phyloP scores from a whole-genome alignment of 2,113 vertebrate species.

The Cavia aperea region DNA sequence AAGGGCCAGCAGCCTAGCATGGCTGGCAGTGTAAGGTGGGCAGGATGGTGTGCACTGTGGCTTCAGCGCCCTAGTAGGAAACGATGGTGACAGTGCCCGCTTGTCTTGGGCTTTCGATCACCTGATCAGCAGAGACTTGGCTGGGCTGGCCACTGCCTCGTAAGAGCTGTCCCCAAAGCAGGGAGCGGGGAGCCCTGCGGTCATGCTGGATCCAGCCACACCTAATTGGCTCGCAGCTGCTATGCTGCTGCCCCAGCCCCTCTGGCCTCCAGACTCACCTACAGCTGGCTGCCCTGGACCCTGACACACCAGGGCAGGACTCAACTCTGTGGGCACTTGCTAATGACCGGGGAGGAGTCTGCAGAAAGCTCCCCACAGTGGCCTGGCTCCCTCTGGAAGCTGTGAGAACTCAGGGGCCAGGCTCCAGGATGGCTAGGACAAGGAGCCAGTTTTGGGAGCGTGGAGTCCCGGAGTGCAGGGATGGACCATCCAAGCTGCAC shows the following conservation, averaged over 20 bases:
- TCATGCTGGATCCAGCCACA: background rate
- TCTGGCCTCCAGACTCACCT: background rate
- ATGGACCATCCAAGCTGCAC: background rate
- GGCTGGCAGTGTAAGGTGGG: background rate
- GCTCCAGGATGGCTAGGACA: background rate
- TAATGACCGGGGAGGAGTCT: background rate
- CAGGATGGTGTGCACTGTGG: background rate
- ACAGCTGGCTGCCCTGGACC: background rate
- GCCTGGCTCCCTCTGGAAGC: background rate
- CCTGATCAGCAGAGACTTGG: slow-evolving; percentile 8
- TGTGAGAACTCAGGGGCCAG: background rate
- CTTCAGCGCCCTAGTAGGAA: background rate
- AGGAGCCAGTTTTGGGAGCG: background rate
- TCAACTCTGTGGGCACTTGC: background rate
- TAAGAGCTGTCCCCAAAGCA: background rate
- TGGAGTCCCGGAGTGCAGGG: accelerated
- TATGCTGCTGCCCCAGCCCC: background rate
- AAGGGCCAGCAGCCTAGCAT: background rate
- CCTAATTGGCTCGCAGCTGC: background rate
- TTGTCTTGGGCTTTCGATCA: background rate
- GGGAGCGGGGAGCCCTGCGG: accelerated
- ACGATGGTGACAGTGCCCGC: background rate
- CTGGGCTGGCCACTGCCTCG: background rate
- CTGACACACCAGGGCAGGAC: background rate
- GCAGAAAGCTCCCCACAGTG: background rate